Base-by-base conservation (phyloP, 2,888 invertebrate genomes). In the Melanophora roralis region DNA sequence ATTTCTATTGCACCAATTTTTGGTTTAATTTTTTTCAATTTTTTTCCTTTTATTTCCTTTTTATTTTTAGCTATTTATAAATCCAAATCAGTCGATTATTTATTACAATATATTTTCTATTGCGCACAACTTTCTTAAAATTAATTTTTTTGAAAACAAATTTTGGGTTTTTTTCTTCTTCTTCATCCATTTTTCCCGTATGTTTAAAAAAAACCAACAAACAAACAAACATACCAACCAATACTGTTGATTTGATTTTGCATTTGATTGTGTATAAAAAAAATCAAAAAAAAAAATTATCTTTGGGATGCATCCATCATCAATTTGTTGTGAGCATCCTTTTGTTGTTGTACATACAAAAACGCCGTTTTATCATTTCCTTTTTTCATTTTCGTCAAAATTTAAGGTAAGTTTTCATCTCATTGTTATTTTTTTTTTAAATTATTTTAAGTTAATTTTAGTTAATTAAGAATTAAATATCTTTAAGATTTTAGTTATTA, bases 161-260 rank as follows among this genome's bases (percentile, higher is more conserved):
- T 32, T 57, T 57, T 76, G 75, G 55, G 68, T 67, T 76, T 68
- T 36, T 27, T 40, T 36, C 12, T 45, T 19, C 6, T 57, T 53
- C 59, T 43, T 62, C 45, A 60, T 67, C 80, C 74, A 55, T 65
- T 64, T 34, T 21, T 60, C 47, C 62, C 62, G 27, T 34, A n/a
- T n/a, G n/a, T n/a, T n/a, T n/a, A n/a, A n/a, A n/a, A n/a, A n/a
- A n/a, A n/a, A n/a, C 4, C 1, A 49, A 23, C 21, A 38, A 6
- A 38, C 21, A 45, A 27, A 60, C 16, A 51, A 51, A 21, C 34
- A 36, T 64, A 36, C 34, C 53, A 57, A 62, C 55, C 65, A 62
- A 65, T 43, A 71, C 80, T 80, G 80, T 80, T 80, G 80, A 80
- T 80, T 80, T 80, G 79, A 80, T 80, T 80, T 75, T 75, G 47